Evolutionary conservation across 2,888 invertebrate genomes (phyloP), one percentile per base, ranked within the genome.

Genomic region (Athrips mouffetella): DNA sequence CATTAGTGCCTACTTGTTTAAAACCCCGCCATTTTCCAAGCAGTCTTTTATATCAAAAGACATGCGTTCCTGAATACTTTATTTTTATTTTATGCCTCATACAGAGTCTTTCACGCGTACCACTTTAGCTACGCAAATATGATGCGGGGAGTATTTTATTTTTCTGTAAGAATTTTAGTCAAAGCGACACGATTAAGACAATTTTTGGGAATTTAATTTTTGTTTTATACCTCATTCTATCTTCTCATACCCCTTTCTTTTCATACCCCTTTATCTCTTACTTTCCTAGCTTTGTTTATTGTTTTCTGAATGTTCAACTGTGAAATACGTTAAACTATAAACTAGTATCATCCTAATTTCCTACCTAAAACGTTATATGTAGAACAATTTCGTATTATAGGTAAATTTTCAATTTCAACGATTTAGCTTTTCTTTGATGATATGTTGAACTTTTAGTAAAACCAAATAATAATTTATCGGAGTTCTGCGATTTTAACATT

Each of bases 121-220:
- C 37, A 37, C 37, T 37, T n/a, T 37, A 20, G 20, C 18, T 37
- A 37, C 37, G 37, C 37, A 37, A 37, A 37, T 37, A 37, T 37
- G 37, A n/a, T 3, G n/a, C 5, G 13, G 2, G 20, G 0, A 18
- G 37, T 11, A n/a, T 8, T 37, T 21, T 37, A 20, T 37, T 31
- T 21, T 37, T 37, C 21, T 10, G 10, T 1, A 20, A 6, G 37
- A n/a, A 5, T 1, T 37, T 37, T 37, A 37, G n/a, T 21, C 10
- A 0, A 3, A n/a, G n/a, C 37, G 21, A 37, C 37, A 18, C 37
- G 37, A 37, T 37, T 27, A n/a, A 27, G 3, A 27, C 27, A 27
- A 7, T 10, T 27, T n/a, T 10, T 27, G 27, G n/a, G n/a, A 27
- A 10, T 7, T 27, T 27, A 8, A 7, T n/a, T 7, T 27, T 27